Conservation (phyloP, 2,888 invertebrate genomes). For the Pammene aurita region DNA sequence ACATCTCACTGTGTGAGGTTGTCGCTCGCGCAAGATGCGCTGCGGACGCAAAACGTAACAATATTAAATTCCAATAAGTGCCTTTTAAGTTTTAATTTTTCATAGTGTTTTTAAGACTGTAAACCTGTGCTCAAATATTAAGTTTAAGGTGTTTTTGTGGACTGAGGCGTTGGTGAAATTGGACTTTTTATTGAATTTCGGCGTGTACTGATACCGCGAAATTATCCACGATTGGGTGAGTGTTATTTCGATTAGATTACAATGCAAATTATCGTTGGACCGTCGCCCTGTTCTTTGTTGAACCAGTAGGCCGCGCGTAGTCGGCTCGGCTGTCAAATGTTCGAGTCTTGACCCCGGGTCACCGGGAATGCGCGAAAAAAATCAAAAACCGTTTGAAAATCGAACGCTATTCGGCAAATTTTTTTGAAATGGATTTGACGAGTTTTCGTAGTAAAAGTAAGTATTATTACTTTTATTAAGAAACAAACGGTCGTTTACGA, state of each 20-base stretch:
- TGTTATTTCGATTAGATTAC: conserved; percentile 79
- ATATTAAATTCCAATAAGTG: conserved; percentile 58
- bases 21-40: conserved; percentile 70
- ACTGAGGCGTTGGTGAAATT: conserved; percentile 71
- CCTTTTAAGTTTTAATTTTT: conserved; percentile 54
- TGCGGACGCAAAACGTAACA: conserved; percentile 57
- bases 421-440: conserved; percentile 34
- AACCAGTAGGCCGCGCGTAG: conserved; percentile 48
- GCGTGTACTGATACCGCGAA: conserved; percentile 74
- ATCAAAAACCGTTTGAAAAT: conserved; percentile 21
- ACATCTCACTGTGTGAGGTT: conserved; percentile 80
- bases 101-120: conserved; percentile 63
- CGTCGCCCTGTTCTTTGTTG: conserved; percentile 61
- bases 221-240: conserved; percentile 83
- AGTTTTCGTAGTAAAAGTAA: conserved; percentile 26
- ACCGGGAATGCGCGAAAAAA: conserved; percentile 30
- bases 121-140: conserved; percentile 70
- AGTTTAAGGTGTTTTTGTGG: conserved; percentile 58
- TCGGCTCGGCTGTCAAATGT: conserved; percentile 56
- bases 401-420: conserved; percentile 8
- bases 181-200: conserved; percentile 68
- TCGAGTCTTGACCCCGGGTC: conserved; percentile 55
- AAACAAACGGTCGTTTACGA: too few species aligned
- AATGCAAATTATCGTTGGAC: conserved; percentile 77
- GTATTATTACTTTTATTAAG: too few species aligned